Percentiles rank a stretch among this genome's conserved stretches.
phyloP scores from a whole-genome alignment of 2,113 vertebrate species.

The Larimichthys crocea region DNA sequence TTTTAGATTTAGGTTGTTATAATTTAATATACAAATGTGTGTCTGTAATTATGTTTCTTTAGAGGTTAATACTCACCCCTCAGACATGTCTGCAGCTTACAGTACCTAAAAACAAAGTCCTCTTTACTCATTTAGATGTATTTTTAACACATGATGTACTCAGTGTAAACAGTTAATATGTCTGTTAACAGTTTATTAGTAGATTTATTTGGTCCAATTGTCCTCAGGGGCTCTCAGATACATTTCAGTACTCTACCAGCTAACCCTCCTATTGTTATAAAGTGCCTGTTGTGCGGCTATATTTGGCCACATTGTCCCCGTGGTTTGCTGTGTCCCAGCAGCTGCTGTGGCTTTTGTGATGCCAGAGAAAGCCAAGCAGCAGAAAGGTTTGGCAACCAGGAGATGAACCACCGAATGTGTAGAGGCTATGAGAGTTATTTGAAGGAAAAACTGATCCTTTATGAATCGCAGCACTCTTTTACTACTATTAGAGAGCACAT shows the following conservation, averaged over 20 bases:
- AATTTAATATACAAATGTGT: background rate
- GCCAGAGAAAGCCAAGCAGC: conserved; percentile 27
- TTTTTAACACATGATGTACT: background rate
- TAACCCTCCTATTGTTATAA: conserved; percentile 47
- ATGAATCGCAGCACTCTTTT: background rate
- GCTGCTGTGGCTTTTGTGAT: conserved; percentile 56
- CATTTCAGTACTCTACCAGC: conserved; percentile 8
- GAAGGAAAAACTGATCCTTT: background rate
- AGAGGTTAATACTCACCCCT: conserved; percentile 75
- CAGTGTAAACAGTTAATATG: background rate
- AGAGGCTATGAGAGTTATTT: background rate
- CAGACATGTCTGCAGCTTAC: conserved; percentile 78
- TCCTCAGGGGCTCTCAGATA: conserved; percentile 9
- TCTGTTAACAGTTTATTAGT: background rate
- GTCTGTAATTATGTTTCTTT: background rate
- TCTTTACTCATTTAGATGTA: background rate
- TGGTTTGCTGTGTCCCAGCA: conserved; percentile 54
- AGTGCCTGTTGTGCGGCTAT: conserved; percentile 62
- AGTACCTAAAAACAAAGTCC: conserved; percentile 46
- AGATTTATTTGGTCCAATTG: conserved; percentile 13
- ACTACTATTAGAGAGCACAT: background rate
- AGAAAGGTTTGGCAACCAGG: conserved; percentile 43
- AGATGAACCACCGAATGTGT: conserved; percentile 15
- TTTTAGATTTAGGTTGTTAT: background rate
- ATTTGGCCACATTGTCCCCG: conserved; percentile 70